Evolutionary conservation across 1,140 invertebrate species (phyloP).

Genomic region (Holcopasites calliopsidis): DNA sequence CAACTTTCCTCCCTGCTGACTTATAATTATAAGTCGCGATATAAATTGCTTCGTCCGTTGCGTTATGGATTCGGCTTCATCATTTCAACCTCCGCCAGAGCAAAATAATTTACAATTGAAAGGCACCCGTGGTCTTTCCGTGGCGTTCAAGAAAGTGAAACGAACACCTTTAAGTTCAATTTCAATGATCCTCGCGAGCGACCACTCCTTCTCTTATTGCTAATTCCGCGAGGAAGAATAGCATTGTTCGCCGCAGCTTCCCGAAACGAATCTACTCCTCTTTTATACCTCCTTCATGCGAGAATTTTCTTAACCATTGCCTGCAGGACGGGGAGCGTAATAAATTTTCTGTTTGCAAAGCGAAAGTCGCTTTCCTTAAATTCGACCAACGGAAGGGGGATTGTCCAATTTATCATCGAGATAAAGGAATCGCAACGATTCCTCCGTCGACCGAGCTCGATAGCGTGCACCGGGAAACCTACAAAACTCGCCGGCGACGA

Average conservation of each 20-base stretch:
- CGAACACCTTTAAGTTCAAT: conserved; percentile 9
- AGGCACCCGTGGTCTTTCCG: background rate
- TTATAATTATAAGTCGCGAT: conserved; percentile 3
- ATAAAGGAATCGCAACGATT: conserved; percentile 38
- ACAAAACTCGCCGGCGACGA: conserved; percentile 47
- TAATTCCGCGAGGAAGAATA: background rate
- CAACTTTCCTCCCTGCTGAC: background rate
- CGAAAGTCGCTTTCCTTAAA: background rate
- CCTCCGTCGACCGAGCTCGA: conserved; percentile 30
- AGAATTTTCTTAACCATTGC: background rate
- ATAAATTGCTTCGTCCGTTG: background rate
- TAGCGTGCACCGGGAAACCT: conserved; percentile 22
- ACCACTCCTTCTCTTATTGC: background rate
- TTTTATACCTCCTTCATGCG: background rate
- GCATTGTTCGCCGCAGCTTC: conserved; percentile 1
- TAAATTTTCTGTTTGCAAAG: too few species aligned
- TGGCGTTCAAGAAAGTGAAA: conserved; percentile 4
- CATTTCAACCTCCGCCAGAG: too few species aligned
- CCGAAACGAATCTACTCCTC: background rate
- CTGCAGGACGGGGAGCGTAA: too few species aligned
- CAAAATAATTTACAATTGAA: background rate
- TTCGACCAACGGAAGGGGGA: conserved; percentile 9
- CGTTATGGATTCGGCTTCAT: too few species aligned
- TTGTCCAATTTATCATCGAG: conserved; percentile 55
- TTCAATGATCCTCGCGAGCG: conserved; percentile 13